Base-by-base conservation (phyloP, 2,888 invertebrate species). In the Timandra comae region DNA sequence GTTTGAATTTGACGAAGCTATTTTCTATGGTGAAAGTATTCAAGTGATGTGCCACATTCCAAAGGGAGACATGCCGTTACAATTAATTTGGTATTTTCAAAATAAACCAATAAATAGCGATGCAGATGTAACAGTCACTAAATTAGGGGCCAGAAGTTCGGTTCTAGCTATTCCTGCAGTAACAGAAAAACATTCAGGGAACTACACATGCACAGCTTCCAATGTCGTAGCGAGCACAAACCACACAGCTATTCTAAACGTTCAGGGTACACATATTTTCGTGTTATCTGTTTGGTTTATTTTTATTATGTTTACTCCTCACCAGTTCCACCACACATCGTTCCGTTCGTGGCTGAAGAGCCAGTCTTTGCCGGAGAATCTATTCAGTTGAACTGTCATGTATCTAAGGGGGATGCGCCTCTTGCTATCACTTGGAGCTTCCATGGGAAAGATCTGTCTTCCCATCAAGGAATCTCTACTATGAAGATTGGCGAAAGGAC, bases 361-460 rank as follows among this genome's bases (percentile, higher is more conserved):
- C 87, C 89, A 41, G 82, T 90, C 35, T 88, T 88, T 69, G 88
- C 89, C 47, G 91, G 91, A 32, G 90, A 91, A 61, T 87, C 88
- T 50, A 87, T 89, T 43, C 89, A 88, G 46, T 82, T 91, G 52
- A 79, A 68, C 41, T 91, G 91, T 76, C 86, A 89, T 48, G 87
- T 90, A 43, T 87, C 87, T 27, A 90, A 90, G 70, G 91, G 93
- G 33, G 93, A 93, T 63, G 71, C 86, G 43, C 93, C 93, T 29
- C 86, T 95, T 38, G 88, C 87, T 46, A 90, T 95, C 37, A 87
- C 86, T 30, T 95, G 95, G 95, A 88, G 88, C 57, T 91, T 92
- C 68, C 91, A 94, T 69, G 85, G 88, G 49, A 71, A 82, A 68
- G 87, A 86, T 41, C 70, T 85, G 33, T 82, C 86, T 56, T 82